Conservation (phyloP, 2,797 vertebrate genomes). For the Caiman crocodilus region DNA sequence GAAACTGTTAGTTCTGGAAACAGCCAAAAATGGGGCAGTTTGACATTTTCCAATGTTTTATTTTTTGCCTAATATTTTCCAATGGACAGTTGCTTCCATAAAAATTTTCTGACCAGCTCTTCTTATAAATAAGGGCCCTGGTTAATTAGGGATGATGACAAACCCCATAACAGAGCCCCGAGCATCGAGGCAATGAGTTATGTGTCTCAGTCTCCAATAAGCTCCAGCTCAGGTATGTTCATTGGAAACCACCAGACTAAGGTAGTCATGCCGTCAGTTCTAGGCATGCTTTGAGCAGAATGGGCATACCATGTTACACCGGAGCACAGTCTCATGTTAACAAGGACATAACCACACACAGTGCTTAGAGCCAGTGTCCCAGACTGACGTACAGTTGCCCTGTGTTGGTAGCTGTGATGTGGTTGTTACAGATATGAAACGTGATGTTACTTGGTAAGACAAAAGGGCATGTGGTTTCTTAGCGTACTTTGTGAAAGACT, state of each 20-base stretch:
- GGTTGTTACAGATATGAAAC: neutral
- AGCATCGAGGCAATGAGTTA: neutral
- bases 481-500: neutral
- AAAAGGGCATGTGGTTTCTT: neutral
- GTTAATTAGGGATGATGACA: neutral
- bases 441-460: neutral
- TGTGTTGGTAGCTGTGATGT: neutral
- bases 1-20: too few species aligned
- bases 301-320: too few species aligned
- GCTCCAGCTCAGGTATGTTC: too few species aligned
- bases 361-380: neutral
- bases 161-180: neutral
- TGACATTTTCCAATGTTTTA: neutral
- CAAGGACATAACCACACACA: too few species aligned
- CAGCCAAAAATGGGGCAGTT: neutral
- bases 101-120: neutral
- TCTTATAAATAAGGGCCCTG: neutral
- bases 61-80: neutral
- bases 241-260: too few species aligned
- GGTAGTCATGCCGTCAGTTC: too few species aligned
- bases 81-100: neutral
- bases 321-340: too few species aligned
- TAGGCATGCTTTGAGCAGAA: too few species aligned
- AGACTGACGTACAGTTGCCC: neutral
- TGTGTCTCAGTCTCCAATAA: too few species aligned